Base-by-base conservation (phyloP, 2,888 invertebrate species). In the Drosophila flavopinicola region DNA sequence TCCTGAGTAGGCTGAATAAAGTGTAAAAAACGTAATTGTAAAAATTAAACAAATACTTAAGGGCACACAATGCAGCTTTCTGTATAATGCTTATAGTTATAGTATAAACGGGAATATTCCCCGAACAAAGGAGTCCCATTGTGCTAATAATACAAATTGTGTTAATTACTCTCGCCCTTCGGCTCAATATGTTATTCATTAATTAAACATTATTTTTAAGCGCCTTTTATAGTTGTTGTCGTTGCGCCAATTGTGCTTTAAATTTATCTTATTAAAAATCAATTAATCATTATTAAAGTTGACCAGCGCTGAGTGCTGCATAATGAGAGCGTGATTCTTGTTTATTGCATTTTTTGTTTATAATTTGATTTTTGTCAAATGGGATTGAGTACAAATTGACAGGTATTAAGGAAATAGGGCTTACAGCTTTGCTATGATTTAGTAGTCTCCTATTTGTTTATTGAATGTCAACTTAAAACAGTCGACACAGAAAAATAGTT, bases 141-240 rank as follows among this genome's bases (percentile, higher is more conserved):
- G 48, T 66, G 45, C 51, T 52, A 56, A 63, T 60, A 71, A 75
- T 66, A 52, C 63, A 67, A 82, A 75, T 60, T 82, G 75, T 68
- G 66, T 85, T 85, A 85, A 78, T 78, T 82, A 85, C 56, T 60
- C 6, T 41, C n/a, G n/a, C n/a, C 48, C 67, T 60, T 65, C 60
- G 51, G 38, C 59, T 60, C 66, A 66, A 82, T 85, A 68, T 82
- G 75, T 53, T 78, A 68, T 82, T 60, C 49, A 66, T 84, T 77
- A 78, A 77, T 80, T 69, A 53, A 78, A 75, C 44, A 82, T 65
- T 82, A 71, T 63, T 47, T 53, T 54, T 35, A 54, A 30, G 37
- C 42, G 23, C 15, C 11, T 37, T 7, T 6, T 17, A 7, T 49
- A 1, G 11, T 20, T 37, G 10, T 41, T 35, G 9, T 27, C 20